Base-by-base conservation (phyloP, 1,140 invertebrate genomes). In the Drosophila nannoptera region DNA sequence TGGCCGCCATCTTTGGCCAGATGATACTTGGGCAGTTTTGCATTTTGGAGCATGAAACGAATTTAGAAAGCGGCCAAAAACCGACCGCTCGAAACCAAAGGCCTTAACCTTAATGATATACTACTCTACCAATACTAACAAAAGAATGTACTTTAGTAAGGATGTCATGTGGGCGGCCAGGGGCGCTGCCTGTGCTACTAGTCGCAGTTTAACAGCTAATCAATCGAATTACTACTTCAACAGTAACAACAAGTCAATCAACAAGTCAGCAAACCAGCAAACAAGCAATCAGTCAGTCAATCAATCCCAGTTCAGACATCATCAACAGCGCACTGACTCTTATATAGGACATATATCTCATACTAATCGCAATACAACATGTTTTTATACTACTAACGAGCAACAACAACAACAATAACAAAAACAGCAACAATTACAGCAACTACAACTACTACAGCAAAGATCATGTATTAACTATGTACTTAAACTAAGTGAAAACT, bases 31-130 rank as follows among this genome's bases (percentile, higher is more conserved):
- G 59, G 78, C 54, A 67, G 50, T 84, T 77, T 84, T 84, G 80
- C 80, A 84, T 84, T 84, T 84, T 80, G 81, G 77, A 75, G 73
- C 69, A 77, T 65, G 69, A 86, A 81, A 87, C 77, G 82, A 84
- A 84, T 84, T 84, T 84, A 84, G 67, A 40, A 78, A 63, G 75
- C 78, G 78, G 78, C 56, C 67, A 67, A 31, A 56, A 56, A 63
- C 53, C 53, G 69, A 69, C 67, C 80, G 73, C 73, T 77, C 70
- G 81, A 81, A 86, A 86, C 81, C 73, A 81, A 84, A 81, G 81
- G 81, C 81, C 81, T 86, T 86, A 86, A 74, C 60, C 60, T 61
- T 73, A 74, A 81, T 82, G 77, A 86, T 77, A 75, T 40, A 61
- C 54, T 62, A 78, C 40, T 22, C 22, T 22, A 22, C 22, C 22